These are phyloP conservation scores for Pissodes strobi DNA, from an alignment of 1,140 invertebrate genomes.

Conservation along the genomic window DNA sequence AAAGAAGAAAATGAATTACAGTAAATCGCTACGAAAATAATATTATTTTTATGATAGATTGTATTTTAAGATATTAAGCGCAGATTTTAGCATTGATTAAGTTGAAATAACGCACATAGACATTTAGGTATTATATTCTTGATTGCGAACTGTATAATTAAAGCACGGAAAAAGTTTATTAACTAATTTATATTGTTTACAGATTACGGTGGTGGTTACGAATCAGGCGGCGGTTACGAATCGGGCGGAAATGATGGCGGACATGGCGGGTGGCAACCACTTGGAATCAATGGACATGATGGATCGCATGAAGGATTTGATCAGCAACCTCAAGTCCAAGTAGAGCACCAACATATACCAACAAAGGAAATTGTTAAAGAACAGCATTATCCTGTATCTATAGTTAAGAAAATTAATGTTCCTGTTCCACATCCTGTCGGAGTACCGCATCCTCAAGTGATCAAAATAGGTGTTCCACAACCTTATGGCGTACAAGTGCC, in stretches of 20 bases:
- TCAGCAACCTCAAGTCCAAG: conserved; percentile 47
- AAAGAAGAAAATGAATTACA: no score
- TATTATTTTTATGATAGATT: no score
- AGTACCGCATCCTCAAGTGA: conserved; percentile 71
- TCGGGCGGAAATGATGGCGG: conserved; percentile 42
- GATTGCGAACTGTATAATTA: no score
- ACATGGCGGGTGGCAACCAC: conserved; percentile 25
- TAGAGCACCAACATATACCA: conserved; percentile 53
- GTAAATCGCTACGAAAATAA: no score
- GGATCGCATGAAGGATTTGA: conserved; percentile 32
- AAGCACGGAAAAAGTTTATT: no score
- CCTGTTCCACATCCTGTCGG: conserved; percentile 75
- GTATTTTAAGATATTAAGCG: no score
- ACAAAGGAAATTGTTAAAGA: conserved; percentile 65
- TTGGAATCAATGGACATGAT: conserved; percentile 31
- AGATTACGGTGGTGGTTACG: no score
- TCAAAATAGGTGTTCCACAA: conserved; percentile 74
- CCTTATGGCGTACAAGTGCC: conserved; percentile 73
- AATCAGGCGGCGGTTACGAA: conserved; percentile 47
- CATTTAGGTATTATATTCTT: no score
- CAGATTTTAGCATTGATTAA: no score
- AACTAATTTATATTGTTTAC: neutral
- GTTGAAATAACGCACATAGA: no score
- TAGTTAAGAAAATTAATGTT: conserved; percentile 74
- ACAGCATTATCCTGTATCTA: conserved; percentile 70